Percentiles rank a stretch among this genome's conserved stretches.
phyloP scores from a whole-genome alignment of 2,113 vertebrate genomes.

The Dasypus novemcinctus region DNA sequence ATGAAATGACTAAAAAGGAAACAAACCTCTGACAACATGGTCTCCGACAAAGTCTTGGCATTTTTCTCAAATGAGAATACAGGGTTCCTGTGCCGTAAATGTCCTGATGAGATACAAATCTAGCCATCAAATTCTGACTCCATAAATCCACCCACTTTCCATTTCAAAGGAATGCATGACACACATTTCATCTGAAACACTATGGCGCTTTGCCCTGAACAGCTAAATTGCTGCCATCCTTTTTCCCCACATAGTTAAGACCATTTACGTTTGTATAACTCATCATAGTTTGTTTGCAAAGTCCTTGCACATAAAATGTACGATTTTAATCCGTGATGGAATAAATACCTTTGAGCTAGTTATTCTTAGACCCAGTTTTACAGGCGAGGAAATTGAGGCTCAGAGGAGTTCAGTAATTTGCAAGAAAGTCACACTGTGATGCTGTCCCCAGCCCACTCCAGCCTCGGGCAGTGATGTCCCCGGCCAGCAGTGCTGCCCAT shows the following conservation, averaged over 20 bases:
- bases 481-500: neutral
- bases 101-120: slow-evolving; percentile 60
- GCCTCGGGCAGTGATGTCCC: neutral
- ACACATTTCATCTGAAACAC: slow-evolving; percentile 45
- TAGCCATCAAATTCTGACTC: slow-evolving; percentile 55
- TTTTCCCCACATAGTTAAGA: slow-evolving; percentile 50
- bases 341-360: neutral
- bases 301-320: slow-evolving; percentile 32
- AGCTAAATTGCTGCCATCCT: slow-evolving; percentile 55
- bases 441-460: neutral
- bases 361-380: slow-evolving; percentile 34
- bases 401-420: neutral
- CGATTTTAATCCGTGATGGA: slow-evolving; percentile 30
- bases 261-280: slow-evolving; percentile 56
- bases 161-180: slow-evolving; percentile 60
- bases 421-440: neutral
- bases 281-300: slow-evolving; percentile 41
- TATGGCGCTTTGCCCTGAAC: slow-evolving; percentile 10
- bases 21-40: neutral
- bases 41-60: slow-evolving; percentile 41
- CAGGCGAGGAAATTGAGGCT: neutral
- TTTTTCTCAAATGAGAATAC: slow-evolving; percentile 53
- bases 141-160: slow-evolving; percentile 39
- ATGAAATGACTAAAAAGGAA: slow-evolving; percentile 60
- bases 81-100: neutral